phyloP scores from a whole-genome alignment of 2,888 invertebrate species.

The Miltochrista miniata region DNA sequence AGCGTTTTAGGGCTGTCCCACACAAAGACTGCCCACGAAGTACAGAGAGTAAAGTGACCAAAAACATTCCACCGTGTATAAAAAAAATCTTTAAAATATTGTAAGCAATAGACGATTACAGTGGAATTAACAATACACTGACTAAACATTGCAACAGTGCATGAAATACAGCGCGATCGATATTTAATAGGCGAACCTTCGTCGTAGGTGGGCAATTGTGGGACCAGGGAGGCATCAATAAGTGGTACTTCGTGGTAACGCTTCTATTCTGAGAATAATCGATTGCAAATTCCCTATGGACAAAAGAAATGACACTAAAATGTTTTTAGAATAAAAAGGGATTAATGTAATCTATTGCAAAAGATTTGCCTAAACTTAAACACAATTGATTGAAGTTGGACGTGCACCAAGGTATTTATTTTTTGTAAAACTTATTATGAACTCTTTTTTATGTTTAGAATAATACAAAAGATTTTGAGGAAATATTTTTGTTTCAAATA shows the following conservation, averaged over 20 bases:
- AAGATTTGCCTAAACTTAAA: neutral
- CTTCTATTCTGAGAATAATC: constrained; percentile 44
- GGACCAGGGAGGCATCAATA: constrained; percentile 30
- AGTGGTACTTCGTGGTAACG: constrained; percentile 29
- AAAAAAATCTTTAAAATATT: no score
- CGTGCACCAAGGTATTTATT: neutral
- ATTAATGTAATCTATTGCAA: neutral
- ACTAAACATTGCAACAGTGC: neutral
- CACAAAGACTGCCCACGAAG: no score
- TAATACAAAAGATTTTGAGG: no score
- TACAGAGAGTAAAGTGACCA: no score
- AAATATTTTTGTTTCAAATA: no score
- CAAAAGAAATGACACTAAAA: neutral
- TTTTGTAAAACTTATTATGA: neutral
- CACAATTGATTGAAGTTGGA: neutral
- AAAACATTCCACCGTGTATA: no score
- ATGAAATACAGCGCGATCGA: neutral
- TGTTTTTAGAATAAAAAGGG: neutral
- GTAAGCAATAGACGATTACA: no score
- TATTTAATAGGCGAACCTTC: neutral
- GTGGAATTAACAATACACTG: neutral
- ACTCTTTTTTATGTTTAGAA: neutral
- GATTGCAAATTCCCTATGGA: constrained; percentile 23
- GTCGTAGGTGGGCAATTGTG: neutral
- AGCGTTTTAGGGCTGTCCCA: no score